Conservation (phyloP, 2,888 invertebrate genomes). For the Cheilosia variabilis region DNA sequence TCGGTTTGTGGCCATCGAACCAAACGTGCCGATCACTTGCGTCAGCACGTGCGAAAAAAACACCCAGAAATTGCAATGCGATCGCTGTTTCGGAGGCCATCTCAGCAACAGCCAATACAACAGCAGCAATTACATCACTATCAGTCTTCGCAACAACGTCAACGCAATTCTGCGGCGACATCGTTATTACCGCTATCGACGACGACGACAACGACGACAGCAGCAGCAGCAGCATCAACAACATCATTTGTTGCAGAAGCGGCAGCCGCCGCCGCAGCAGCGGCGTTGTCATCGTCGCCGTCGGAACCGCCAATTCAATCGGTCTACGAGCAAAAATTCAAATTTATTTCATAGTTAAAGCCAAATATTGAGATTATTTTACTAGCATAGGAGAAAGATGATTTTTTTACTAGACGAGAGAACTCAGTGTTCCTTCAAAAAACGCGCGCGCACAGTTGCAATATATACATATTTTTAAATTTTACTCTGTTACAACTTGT, state of each 20-base stretch:
- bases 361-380: constrained; percentile 52
- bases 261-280: constrained; percentile 5
- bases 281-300: constrained; percentile 14
- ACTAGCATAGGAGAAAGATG: constrained; percentile 24
- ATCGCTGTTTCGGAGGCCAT: constrained; percentile 80
- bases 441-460: constrained; percentile 62
- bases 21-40: constrained; percentile 85
- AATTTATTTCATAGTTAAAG: constrained; percentile 69
- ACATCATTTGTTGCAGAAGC: constrained; percentile 62
- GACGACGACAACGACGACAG: constrained; percentile 27
- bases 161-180: constrained; percentile 49
- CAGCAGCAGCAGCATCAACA: constrained; percentile 38
- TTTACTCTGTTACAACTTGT: constrained; percentile 7
- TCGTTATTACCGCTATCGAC: constrained; percentile 33
- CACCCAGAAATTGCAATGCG: constrained; percentile 84
- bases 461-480: constrained; percentile 32
- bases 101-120: constrained; percentile 78
- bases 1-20: constrained; percentile 85
- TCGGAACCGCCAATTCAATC: constrained; percentile 50
- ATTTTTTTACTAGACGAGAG: neutral
- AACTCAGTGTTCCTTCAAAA: constrained; percentile 36
- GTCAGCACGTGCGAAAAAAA: constrained; percentile 85
- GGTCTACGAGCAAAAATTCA: constrained; percentile 58
- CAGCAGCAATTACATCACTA: constrained; percentile 77
- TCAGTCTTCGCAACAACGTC: constrained; percentile 69